phyloP scores from a whole-genome alignment of 2,113 vertebrate species.

The Nycticryphes semicollaris region DNA sequence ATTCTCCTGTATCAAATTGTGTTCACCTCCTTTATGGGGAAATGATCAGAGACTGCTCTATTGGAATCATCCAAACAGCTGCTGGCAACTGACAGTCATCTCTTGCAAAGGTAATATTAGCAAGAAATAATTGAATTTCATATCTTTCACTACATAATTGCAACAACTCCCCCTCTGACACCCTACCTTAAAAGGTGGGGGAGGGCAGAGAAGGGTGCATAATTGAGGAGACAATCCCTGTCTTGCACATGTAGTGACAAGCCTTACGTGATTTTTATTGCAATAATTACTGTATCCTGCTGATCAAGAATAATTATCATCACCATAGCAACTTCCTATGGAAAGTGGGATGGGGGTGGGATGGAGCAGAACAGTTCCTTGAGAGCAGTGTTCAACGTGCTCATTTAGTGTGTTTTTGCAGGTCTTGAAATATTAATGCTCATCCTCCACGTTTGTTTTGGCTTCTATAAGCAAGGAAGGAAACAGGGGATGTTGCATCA shows the following conservation, averaged over 20 bases:
- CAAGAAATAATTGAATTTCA: slow-evolving; percentile 42
- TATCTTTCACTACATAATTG: slow-evolving; percentile 27
- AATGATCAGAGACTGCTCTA: background rate
- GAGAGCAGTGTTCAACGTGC: background rate
- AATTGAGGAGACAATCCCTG: slow-evolving; percentile 40
- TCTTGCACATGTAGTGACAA: slow-evolving; percentile 66
- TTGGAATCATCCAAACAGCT: background rate
- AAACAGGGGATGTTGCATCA: background rate
- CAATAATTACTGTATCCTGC: slow-evolving; percentile 69
- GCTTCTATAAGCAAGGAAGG: background rate
- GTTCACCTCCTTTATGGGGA: background rate
- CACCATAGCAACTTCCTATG: slow-evolving; percentile 55
- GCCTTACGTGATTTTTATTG: slow-evolving; percentile 57
- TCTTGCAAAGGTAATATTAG: background rate
- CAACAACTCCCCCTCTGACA: background rate
- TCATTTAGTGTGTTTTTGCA: background rate
- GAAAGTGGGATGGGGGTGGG: slow-evolving; percentile 7
- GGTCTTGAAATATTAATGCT: background rate
- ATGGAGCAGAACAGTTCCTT: background rate
- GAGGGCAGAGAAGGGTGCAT: slow-evolving; percentile 21
- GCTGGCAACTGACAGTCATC: background rate
- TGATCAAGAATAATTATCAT: slow-evolving; percentile 71
- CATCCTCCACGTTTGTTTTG: background rate
- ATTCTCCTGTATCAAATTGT: background rate
- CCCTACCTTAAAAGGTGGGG: slow-evolving; percentile 22